Conservation (phyloP, 1,140 invertebrate species). For the Meloidogyne exigua region DNA sequence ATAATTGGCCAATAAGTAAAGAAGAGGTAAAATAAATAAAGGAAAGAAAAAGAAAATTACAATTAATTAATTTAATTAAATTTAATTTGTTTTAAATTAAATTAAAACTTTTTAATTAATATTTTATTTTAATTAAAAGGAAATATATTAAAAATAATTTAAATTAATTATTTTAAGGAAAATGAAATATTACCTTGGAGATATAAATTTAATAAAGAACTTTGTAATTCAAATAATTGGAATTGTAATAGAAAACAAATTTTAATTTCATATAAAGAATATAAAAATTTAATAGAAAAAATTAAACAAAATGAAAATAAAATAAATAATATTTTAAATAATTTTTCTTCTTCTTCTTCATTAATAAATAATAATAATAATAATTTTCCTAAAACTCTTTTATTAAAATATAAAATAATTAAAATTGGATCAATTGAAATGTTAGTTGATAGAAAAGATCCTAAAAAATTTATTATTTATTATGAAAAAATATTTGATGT, state of each 20-base stretch:
- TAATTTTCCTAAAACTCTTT: background rate
- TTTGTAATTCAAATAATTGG: background rate
- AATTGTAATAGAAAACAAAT: background rate
- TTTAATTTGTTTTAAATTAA: too few relatives aligned
- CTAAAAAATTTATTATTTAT: constrained; percentile 9
- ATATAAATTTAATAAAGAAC: constrained; percentile 1
- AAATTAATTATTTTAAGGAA: background rate
- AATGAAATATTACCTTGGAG: background rate
- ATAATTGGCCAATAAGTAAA: background rate
- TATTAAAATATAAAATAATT: background rate
- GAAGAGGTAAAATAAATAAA: too few relatives aligned
- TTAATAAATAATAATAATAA: background rate
- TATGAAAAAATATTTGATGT: constrained; percentile 10
- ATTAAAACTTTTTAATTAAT: too few relatives aligned
- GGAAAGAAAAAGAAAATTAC: too few relatives aligned
- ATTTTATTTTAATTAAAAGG: too few relatives aligned
- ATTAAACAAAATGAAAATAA: background rate
- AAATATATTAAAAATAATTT: background rate
- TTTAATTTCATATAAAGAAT: background rate
- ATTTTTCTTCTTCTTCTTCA: background rate
- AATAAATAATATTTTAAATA: background rate
- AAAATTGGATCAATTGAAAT: background rate
- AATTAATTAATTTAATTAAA: too few relatives aligned
- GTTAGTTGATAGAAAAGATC: background rate
- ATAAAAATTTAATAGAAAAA: background rate